Conservation (phyloP, 2,113 vertebrate species). For the Puffinus mauretanicus region DNA sequence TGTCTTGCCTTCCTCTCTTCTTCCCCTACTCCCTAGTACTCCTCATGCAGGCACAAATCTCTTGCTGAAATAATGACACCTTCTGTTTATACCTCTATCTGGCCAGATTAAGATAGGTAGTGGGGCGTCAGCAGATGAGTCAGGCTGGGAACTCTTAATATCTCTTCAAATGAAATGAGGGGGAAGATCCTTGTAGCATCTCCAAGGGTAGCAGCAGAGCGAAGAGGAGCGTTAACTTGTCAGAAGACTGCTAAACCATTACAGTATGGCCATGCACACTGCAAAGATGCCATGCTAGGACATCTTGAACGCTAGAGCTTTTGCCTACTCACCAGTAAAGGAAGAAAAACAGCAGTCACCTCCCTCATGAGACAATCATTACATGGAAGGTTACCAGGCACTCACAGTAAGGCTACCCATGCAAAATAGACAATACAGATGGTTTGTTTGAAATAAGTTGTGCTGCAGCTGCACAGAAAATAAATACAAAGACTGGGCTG, state of each 20-base stretch:
- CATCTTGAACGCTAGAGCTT: not conserved
- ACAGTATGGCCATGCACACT: rapidly evolving
- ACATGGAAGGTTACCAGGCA: not conserved
- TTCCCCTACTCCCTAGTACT: rapidly evolving
- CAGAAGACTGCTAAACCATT: not conserved
- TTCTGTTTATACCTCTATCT: not conserved
- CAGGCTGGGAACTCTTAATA: not conserved
- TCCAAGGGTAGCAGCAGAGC: not conserved
- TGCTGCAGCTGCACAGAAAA: not conserved
- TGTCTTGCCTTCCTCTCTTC: not conserved
- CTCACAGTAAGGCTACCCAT: not conserved
- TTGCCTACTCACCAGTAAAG: not conserved
- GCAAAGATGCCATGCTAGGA: not conserved
- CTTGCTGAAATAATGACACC: not conserved
- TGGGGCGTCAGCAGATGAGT: not conserved
- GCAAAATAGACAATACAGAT: not conserved
- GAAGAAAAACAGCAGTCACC: not conserved
- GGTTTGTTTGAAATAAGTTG: not conserved
- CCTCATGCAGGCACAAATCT: not conserved
- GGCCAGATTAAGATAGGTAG: not conserved
- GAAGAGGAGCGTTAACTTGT: not conserved
- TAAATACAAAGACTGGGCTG: not conserved
- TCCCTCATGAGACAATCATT: not conserved
- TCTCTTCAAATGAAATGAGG: not conserved
- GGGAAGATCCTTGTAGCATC: not conserved